Percentiles rank a stretch among this genome's conserved stretches.
Evolutionary conservation across 1,140 invertebrate species (phyloP).

Genomic region (Lithobius niger): DNA sequence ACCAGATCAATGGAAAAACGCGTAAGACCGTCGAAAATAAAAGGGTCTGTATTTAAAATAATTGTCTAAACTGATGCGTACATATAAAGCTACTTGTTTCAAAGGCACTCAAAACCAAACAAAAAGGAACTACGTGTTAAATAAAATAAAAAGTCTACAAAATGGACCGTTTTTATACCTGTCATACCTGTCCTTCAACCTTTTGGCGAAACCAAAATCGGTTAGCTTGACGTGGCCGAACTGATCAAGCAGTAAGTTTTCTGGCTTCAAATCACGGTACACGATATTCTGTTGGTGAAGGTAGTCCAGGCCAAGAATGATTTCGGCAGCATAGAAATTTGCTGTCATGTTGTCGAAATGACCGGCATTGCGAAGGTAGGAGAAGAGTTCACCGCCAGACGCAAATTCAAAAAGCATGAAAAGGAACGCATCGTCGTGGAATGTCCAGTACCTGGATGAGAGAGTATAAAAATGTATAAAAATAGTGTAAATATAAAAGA

Average conservation of each 20-base stretch:
- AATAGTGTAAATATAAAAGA: too few relatives aligned
- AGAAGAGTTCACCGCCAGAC: slow-evolving; percentile 87
- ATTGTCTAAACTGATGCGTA: slow-evolving; percentile 2
- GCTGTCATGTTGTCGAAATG: slow-evolving; percentile 71
- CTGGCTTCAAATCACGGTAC: slow-evolving; percentile 71
- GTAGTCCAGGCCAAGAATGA: slow-evolving; percentile 84
- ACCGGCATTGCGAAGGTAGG: slow-evolving; percentile 83
- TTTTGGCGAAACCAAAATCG: slow-evolving; percentile 95
- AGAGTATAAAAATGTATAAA: background rate
- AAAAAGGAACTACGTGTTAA: too few relatives aligned
- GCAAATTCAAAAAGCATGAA: slow-evolving; percentile 94
- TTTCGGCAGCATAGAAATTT: slow-evolving; percentile 86
- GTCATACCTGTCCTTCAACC: slow-evolving; percentile 66
- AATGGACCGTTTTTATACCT: background rate
- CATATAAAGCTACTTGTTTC: background rate
- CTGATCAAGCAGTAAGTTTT: slow-evolving; percentile 79
- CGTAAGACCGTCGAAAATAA: too few relatives aligned
- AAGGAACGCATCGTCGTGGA: slow-evolving; percentile 70
- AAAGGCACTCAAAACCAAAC: background rate
- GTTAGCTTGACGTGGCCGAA: slow-evolving; percentile 93
- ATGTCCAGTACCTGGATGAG: slow-evolving; percentile 66
- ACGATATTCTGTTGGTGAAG: slow-evolving; percentile 76
- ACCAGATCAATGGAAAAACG: too few relatives aligned
- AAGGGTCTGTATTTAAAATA: too few relatives aligned
- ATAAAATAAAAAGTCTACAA: background rate